These are phyloP conservation scores for Xiphophorus birchmanni DNA, from an alignment of 2,797 vertebrate species.

Conservation along the genomic window DNA sequence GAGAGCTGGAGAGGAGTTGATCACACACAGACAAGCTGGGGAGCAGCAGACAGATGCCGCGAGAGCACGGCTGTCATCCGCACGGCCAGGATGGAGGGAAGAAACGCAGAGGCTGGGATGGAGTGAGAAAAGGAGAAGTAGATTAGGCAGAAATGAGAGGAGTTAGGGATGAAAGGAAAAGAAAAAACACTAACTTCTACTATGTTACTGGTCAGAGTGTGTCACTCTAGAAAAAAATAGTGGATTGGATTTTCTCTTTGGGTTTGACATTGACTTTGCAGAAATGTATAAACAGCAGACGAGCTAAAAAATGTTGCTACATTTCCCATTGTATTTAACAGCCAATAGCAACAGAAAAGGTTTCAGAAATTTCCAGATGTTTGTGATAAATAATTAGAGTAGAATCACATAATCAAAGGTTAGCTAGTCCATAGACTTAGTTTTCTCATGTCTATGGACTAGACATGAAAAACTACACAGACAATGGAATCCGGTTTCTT, in stretches of 20 bases:
- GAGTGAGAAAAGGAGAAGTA: slow-evolving; percentile 17
- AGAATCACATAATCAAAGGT: not conserved
- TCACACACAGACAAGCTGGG: slow-evolving; percentile 84
- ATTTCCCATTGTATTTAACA: not conserved
- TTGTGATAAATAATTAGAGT: not conserved
- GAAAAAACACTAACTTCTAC: not conserved
- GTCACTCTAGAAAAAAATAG: not conserved
- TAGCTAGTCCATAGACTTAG: not conserved
- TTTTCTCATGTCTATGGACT: no score
- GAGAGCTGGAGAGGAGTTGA: slow-evolving; percentile 83
- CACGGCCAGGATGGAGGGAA: slow-evolving; percentile 64
- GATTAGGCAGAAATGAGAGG: slow-evolving; percentile 15
- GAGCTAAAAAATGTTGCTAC: not conserved
- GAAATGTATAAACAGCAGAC: not conserved
- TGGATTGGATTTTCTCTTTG: not conserved
- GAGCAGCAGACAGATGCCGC: slow-evolving; percentile 85
- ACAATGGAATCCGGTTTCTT: not conserved
- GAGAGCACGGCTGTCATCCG: slow-evolving; percentile 79
- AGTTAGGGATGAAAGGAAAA: slow-evolving; percentile 18
- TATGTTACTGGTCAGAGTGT: not conserved
- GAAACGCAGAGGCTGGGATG: slow-evolving; percentile 21
- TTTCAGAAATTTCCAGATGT: not conserved
- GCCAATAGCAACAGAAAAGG: not conserved
- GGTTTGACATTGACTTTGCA: not conserved
- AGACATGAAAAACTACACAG: no score